phyloP scores from a whole-genome alignment of 2,888 invertebrate species.

The Plebejus argus region DNA sequence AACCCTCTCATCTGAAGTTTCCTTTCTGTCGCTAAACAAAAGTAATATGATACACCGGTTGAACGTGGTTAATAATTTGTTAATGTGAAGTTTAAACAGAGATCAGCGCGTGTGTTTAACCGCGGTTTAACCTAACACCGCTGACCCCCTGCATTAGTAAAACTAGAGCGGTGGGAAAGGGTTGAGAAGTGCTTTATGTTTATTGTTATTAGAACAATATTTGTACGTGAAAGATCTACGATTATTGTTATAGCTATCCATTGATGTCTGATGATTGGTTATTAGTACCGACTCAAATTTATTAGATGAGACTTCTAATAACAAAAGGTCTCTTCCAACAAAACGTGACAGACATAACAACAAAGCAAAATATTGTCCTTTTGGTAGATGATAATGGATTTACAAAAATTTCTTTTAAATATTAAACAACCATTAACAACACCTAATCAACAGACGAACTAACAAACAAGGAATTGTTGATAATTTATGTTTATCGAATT shows the following conservation, averaged over 20 bases:
- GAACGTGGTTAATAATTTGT: constrained; percentile 58
- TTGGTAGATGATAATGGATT: background rate
- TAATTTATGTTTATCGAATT: constrained; percentile 28
- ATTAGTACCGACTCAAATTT: constrained; percentile 27
- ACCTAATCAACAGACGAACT: constrained; percentile 12
- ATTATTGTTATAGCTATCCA: constrained; percentile 67
- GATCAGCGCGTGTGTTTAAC: constrained; percentile 68
- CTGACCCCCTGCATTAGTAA: constrained; percentile 76
- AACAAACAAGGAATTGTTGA: background rate
- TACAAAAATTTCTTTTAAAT: background rate
- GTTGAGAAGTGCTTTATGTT: constrained; percentile 70
- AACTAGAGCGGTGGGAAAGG: constrained; percentile 81
- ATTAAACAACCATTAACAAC: background rate
- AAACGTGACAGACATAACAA: background rate
- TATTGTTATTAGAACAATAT: constrained; percentile 81
- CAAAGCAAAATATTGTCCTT: background rate
- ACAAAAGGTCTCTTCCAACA: background rate
- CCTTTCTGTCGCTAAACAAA: constrained; percentile 1
- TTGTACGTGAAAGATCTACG: constrained; percentile 74
- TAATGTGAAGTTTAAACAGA: constrained; percentile 61
- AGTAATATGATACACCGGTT: constrained; percentile 6
- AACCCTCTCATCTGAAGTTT: constrained; percentile 15
- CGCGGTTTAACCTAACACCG: constrained; percentile 50
- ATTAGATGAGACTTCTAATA: background rate
- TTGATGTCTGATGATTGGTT: constrained; percentile 37